Evolutionary conservation across 2,797 vertebrate genomes (phyloP).

Genomic region (Erpetoichthys calabaricus): DNA sequence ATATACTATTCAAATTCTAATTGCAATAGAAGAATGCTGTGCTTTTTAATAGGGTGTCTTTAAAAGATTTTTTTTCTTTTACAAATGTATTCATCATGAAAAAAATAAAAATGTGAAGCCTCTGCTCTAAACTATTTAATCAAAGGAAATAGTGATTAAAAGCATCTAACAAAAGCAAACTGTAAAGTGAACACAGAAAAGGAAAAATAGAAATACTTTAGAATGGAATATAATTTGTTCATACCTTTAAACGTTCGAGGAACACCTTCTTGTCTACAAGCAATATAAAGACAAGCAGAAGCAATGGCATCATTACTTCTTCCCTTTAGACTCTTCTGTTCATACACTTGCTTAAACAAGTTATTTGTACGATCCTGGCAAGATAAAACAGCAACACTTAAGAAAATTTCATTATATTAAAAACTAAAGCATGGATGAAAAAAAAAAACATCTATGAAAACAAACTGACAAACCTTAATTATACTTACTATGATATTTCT

Average conservation of each 20-base stretch:
- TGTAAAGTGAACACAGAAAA: too few species aligned
- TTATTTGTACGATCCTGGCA: conserved; percentile 96
- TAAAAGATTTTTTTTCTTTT: too few species aligned
- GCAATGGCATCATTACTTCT: conserved; percentile 95
- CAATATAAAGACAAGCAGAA: conserved; percentile 95
- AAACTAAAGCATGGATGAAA: conserved; percentile 37
- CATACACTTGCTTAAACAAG: conserved; percentile 98
- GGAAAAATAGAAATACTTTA: too few species aligned
- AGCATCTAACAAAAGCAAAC: too few species aligned
- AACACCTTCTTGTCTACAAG: conserved; percentile 94
- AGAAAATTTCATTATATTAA: conserved; percentile 43
- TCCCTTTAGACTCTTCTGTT: conserved; percentile 96
- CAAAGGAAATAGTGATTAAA: too few species aligned
- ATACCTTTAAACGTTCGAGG: conserved; percentile 96
- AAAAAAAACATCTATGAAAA: conserved; percentile 43
- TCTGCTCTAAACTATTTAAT: too few species aligned
- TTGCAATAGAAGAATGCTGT: too few species aligned
- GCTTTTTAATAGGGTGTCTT: too few species aligned
- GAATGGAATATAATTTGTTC: neutral
- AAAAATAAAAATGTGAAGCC: too few species aligned
- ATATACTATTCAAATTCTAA: too few species aligned
- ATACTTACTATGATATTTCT: conserved; percentile 87
- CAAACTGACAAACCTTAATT: conserved; percentile 25
- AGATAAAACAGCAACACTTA: conserved; percentile 39
- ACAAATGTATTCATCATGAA: too few species aligned